These are phyloP conservation scores for Lamprotornis superbus DNA, from an alignment of 2,113 vertebrate species.

Conservation along the genomic window DNA sequence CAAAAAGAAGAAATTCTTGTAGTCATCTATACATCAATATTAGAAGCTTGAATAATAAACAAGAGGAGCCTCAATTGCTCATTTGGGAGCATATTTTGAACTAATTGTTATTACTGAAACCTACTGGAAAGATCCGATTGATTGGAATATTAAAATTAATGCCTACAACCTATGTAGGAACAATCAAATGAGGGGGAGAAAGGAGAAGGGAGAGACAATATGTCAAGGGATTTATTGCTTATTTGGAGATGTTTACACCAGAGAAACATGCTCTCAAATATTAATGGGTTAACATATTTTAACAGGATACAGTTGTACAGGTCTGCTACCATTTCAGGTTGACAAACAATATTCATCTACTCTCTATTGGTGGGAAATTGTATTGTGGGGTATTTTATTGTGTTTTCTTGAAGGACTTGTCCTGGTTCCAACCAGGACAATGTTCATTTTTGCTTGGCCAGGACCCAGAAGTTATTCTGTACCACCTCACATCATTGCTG, in stretches of 20 bases:
- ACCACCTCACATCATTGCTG: neutral
- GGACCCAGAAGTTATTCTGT: neutral
- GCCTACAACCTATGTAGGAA: neutral
- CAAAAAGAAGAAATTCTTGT: neutral
- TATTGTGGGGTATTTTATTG: neutral
- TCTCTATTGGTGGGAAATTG: neutral
- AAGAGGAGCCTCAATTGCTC: neutral
- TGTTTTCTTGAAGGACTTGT: neutral
- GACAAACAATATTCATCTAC: neutral
- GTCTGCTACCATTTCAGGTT: neutral
- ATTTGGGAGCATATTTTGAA: slow-evolving; percentile 28
- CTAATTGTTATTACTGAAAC: slow-evolving; percentile 34
- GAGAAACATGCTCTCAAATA: neutral
- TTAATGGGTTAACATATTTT: neutral
- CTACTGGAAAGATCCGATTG: neutral
- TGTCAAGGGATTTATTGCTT: neutral
- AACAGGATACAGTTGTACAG: neutral
- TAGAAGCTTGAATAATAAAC: slow-evolving; percentile 27
- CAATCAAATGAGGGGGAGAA: neutral
- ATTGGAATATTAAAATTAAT: slow-evolving; percentile 33
- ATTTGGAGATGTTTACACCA: neutral
- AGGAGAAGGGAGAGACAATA: neutral
- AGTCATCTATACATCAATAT: neutral
- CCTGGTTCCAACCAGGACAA: neutral
- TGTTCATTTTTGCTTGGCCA: neutral